phyloP scores from a whole-genome alignment of 1,140 invertebrate genomes.

The Periplaneta americana region DNA sequence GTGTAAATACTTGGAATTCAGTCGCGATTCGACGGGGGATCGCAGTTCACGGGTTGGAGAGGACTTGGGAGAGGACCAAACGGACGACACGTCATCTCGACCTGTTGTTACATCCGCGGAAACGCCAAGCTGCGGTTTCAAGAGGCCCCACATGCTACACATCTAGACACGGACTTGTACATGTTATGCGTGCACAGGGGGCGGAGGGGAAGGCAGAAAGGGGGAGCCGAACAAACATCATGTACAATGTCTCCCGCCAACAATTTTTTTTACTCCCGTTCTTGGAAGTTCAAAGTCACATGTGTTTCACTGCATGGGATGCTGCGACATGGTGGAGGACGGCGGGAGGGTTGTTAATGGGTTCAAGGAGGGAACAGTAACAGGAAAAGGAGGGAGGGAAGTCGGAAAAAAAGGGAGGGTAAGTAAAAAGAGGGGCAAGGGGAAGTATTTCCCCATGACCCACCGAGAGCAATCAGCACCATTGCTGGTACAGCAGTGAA shows the following conservation, averaged over 20 bases:
- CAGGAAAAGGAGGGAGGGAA: too few relatives aligned
- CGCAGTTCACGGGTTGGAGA: too few relatives aligned
- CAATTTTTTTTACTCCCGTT: not conserved
- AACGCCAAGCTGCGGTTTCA: not conserved
- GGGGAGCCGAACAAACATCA: not conserved
- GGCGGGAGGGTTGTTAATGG: not conserved
- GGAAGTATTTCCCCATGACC: not conserved
- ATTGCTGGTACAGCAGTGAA: not conserved
- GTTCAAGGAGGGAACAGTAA: not conserved
- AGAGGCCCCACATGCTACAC: not conserved
- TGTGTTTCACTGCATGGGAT: not conserved
- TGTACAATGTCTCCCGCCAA: not conserved
- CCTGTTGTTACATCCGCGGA: not conserved
- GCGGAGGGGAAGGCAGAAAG: too few relatives aligned
- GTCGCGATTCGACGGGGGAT: too few relatives aligned
- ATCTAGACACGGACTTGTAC: not conserved
- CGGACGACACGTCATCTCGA: too few relatives aligned
- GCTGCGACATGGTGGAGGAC: not conserved
- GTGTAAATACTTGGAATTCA: too few relatives aligned
- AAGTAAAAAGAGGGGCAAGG: not conserved
- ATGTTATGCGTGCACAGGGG: too few relatives aligned
- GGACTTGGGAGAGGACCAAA: too few relatives aligned
- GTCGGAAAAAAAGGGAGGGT: not conserved
- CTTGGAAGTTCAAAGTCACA: not conserved
- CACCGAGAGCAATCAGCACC: not conserved